These are phyloP conservation scores for Petrophora chlorosata DNA, from an alignment of 2,888 invertebrate species.

Conservation along the genomic window DNA sequence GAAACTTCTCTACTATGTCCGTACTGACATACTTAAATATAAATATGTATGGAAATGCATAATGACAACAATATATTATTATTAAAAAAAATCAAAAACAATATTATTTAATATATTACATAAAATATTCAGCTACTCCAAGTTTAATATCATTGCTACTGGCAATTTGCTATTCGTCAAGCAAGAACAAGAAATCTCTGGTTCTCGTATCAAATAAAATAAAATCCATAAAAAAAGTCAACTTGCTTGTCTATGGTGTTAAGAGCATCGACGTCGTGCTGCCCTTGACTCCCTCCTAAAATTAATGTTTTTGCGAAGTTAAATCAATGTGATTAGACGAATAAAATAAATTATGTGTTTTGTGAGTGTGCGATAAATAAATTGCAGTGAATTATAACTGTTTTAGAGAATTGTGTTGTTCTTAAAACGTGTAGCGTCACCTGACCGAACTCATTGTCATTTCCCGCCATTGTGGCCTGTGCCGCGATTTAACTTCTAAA, in stretches of 20 bases:
- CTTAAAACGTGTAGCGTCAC: slow-evolving; percentile 77
- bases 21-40: too few relatives aligned
- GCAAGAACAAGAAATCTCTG: too few relatives aligned
- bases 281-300: slow-evolving; percentile 74
- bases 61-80: too few relatives aligned
- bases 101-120: too few relatives aligned
- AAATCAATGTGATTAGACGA: slow-evolving; percentile 53
- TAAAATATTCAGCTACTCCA: too few relatives aligned
- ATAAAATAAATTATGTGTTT: slow-evolving; percentile 40
- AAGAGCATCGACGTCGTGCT: slow-evolving; percentile 72
- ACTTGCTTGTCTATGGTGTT: slow-evolving; percentile 65
- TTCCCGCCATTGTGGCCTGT: slow-evolving; percentile 83
- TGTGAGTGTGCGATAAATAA: slow-evolving; percentile 42
- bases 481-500: slow-evolving; percentile 51
- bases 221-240: too few relatives aligned
- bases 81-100: too few relatives aligned
- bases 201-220: too few relatives aligned
- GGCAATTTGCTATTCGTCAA: too few relatives aligned
- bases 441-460: slow-evolving; percentile 83
- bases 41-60: too few relatives aligned
- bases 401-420: slow-evolving; percentile 44
- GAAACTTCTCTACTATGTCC: too few relatives aligned
- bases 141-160: too few relatives aligned
- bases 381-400: slow-evolving; percentile 48
- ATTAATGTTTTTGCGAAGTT: slow-evolving; percentile 65